Evolutionary conservation across 1,140 invertebrate genomes (phyloP).

Genomic region (Philotrypesis tridentata): DNA sequence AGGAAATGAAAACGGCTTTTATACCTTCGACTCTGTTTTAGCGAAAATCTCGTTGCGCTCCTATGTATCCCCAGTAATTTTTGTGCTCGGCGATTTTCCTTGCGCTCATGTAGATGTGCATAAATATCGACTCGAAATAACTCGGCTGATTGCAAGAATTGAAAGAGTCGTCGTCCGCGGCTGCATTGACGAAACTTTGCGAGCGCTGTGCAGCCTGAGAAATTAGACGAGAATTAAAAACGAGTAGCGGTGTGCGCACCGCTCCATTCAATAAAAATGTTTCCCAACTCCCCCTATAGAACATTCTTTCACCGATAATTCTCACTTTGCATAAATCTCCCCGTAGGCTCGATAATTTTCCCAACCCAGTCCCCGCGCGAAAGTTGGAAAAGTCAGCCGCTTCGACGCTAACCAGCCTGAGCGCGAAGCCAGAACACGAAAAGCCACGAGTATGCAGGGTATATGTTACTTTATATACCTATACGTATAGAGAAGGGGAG

Average conservation of each 20-base stretch:
- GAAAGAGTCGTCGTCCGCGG: too few species aligned
- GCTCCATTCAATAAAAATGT: slow-evolving; percentile 38
- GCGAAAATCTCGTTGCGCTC: too few species aligned
- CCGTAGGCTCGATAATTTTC: slow-evolving; percentile 16
- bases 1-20: background rate
- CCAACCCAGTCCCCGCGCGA: too few species aligned
- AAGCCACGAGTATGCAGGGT: too few species aligned
- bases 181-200: background rate
- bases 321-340: slow-evolving; percentile 39
- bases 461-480: background rate
- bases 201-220: background rate
- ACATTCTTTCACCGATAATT: slow-evolving; percentile 26
- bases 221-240: background rate
- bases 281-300: slow-evolving; percentile 15
- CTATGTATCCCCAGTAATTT: too few species aligned
- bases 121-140: too few species aligned
- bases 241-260: background rate
- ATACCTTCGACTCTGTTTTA: background rate
- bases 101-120: too few species aligned
- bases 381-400: slow-evolving; percentile 20
- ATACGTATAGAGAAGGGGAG: background rate
- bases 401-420: slow-evolving; percentile 20
- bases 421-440: background rate
- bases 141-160: too few species aligned
- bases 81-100: too few species aligned